Conservation (phyloP, 2,888 invertebrate genomes). For the Bibio marci region DNA sequence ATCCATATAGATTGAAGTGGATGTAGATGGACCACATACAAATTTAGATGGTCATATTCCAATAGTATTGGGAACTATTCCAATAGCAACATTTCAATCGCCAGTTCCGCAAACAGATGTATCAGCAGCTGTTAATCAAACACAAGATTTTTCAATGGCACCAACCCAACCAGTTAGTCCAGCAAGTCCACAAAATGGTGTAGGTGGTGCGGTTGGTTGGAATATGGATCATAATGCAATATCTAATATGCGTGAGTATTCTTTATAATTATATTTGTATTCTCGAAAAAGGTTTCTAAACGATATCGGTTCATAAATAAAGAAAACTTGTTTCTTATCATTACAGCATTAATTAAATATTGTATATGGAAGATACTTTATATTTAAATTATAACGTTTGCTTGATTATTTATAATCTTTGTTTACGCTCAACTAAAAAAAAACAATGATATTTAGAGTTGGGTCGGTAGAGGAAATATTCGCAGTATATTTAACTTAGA, state of each 20-base stretch:
- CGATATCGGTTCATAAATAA: not conserved
- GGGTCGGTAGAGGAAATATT: too few relatives aligned
- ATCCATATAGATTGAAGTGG: conserved; percentile 43
- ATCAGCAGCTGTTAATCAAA: conserved; percentile 10
- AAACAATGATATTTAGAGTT: conserved; percentile 12
- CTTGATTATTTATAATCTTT: too few relatives aligned
- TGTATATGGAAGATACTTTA: too few relatives aligned
- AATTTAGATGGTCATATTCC: conserved; percentile 47
- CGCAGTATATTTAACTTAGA: too few relatives aligned
- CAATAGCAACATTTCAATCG: conserved; percentile 36
- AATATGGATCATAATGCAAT: conserved; percentile 21
- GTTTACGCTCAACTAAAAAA: too few relatives aligned
- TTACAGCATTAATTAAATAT: too few relatives aligned
- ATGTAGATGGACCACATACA: conserved; percentile 44
- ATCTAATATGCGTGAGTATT: conserved; percentile 34
- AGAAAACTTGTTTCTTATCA: too few relatives aligned
- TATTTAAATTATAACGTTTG: too few relatives aligned
- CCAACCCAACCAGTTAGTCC: conserved; percentile 30
- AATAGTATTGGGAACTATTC: conserved; percentile 59
- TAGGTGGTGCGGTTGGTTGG: conserved; percentile 28
- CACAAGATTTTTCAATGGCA: conserved; percentile 24
- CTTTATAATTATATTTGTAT: not conserved
- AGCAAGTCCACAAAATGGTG: conserved; percentile 24
- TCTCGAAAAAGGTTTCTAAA: not conserved
- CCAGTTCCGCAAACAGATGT: conserved; percentile 26